Evolutionary conservation across 2,888 invertebrate genomes (phyloP).

Genomic region (Caenorhabditis sp.): DNA sequence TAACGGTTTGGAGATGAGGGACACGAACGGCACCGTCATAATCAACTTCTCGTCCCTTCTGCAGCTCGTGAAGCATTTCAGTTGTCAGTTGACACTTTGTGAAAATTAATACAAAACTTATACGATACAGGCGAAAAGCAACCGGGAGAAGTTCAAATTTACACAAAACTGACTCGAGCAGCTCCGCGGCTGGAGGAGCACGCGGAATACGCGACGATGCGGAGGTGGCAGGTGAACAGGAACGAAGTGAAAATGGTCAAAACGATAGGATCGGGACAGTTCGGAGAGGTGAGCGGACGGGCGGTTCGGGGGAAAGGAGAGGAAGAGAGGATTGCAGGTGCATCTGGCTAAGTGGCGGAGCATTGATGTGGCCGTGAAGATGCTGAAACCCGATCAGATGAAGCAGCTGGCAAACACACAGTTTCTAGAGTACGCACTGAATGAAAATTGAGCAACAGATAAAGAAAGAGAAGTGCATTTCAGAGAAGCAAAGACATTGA

Average conservation of each 20-base stretch:
- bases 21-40: conserved; percentile 20
- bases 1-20: conserved; percentile 35
- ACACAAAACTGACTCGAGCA: conserved; percentile 41
- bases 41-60: conserved; percentile 41
- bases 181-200: conserved; percentile 40
- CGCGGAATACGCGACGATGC: conserved; percentile 40
- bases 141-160: conserved; percentile 39
- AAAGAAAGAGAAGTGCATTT: neutral
- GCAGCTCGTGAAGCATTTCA: conserved; percentile 40
- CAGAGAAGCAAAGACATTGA: conserved; percentile 49
- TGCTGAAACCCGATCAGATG: conserved; percentile 20
- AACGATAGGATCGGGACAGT: conserved; percentile 49
- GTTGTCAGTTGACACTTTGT: conserved; percentile 11
- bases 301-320: neutral
- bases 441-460: too few species aligned
- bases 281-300: conserved; percentile 48
- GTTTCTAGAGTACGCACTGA: conserved; percentile 42
- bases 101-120: too few species aligned
- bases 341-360: conserved; percentile 26
- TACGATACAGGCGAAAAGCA: conserved; percentile 8
- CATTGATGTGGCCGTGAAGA: conserved; percentile 51
- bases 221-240: conserved; percentile 44
- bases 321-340: conserved; percentile 22
- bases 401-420: conserved; percentile 29
- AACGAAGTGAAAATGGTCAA: conserved; percentile 22